A percentile compares a stretch with the other conserved stretches of the same genome.
These are phyloP conservation scores for Belonocnema kinseyi DNA, from an alignment of 1,140 invertebrate species.

Conservation along the genomic window DNA sequence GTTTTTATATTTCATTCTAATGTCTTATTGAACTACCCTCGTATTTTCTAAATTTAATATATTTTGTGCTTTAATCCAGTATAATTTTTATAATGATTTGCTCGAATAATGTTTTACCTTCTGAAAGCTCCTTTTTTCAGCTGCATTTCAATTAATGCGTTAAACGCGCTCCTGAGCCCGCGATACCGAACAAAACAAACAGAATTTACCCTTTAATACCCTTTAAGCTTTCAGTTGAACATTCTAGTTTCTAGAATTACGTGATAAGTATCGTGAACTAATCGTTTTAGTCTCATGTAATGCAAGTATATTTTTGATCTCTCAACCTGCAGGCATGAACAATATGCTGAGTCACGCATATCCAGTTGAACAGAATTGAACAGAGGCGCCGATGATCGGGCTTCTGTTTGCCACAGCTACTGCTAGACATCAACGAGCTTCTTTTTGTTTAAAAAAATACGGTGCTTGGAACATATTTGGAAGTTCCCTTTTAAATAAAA, in stretches of 20 bases:
- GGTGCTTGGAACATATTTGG: background rate
- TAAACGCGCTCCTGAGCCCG: background rate
- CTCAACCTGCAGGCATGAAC: slow-evolving; percentile 7
- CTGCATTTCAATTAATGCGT: too few relatives aligned
- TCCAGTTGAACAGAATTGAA: slow-evolving; percentile 26
- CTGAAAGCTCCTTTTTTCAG: too few relatives aligned
- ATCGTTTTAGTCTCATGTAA: slow-evolving; percentile 38
- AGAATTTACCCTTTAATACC: too few relatives aligned
- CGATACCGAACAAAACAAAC: slow-evolving; percentile 52
- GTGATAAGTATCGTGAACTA: slow-evolving; percentile 45
- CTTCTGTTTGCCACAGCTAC: background rate
- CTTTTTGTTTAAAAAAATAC: background rate
- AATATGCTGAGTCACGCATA: slow-evolving; percentile 37
- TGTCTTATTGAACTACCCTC: too few relatives aligned
- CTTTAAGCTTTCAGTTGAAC: slow-evolving; percentile 50
- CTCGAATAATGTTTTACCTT: too few relatives aligned
- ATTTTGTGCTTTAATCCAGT: too few relatives aligned
- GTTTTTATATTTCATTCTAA: too few relatives aligned
- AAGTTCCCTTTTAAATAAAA: too few relatives aligned
- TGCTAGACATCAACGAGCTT: background rate
- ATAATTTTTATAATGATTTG: too few relatives aligned
- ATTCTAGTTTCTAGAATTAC: slow-evolving; percentile 19
- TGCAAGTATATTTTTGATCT: slow-evolving; percentile 29
- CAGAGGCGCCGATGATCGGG: slow-evolving; percentile 24
- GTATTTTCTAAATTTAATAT: too few relatives aligned